Evolutionary conservation across 2,797 vertebrate genomes (phyloP), one percentile per base, ranked within the genome.

Genomic region (Prionace glauca): DNA sequence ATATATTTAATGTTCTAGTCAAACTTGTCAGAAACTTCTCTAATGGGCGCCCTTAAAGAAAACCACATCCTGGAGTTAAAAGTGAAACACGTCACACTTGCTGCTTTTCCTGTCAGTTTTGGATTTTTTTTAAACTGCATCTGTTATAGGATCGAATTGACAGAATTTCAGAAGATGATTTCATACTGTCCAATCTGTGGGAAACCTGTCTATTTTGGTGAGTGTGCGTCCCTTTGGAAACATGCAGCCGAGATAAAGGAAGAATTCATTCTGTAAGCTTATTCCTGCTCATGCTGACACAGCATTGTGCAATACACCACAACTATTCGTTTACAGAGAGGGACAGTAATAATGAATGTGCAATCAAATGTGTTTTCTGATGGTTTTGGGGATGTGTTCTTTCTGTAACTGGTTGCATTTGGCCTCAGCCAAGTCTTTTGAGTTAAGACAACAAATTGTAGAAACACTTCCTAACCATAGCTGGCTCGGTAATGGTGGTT

Each of bases 161-260:
- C 72, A 90, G 60, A 45, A 95, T 96, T 77, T 32, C 0, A 20
- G n/a, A 96, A 95, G 96, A 98, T 98, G 98, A 98, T 98, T 96
- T 97, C 97, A 96, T 98, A 98, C 97, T 98, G 98, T 97, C 98
- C 98, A 95, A 97, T 98, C 96, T 98, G 98, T 96, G 98, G 97
- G 96, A 98, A 98, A 96, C 98, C 98, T 1, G 98, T 98, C 97
- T 98, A 98, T 97, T 98, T 98, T 96, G 98, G 98, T 98, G 96
- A 98, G 98, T 98, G 50, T 96, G 41, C 1, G 11, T 56, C 36
- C 26, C 62, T 26, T 60, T 90, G 3, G 29, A 56, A 32, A 77
- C 45, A 20, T 77, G 20, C 20, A 11, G 36, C 26, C 3, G 41
- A n/a, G 41, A 36, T 3, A 3, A 65, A 87, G 96, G 56, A 96